phyloP scores from a whole-genome alignment of 2,888 invertebrate species.

The Sinotaia quadrata region DNA sequence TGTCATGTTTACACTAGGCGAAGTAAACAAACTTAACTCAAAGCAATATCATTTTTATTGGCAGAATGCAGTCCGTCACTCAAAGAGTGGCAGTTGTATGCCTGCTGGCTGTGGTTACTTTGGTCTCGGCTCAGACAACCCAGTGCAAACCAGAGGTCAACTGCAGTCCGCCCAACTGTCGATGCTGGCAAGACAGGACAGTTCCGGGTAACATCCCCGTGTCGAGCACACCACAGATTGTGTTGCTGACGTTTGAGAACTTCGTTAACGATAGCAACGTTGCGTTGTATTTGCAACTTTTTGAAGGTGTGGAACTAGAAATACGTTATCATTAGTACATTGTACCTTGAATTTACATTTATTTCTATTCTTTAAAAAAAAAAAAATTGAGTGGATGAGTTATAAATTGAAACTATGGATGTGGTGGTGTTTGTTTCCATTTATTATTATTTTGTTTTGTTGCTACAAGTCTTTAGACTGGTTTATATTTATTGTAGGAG shows the following conservation, averaged over 20 bases:
- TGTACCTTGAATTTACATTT: no score
- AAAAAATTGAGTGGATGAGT: no score
- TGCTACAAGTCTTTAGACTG: no score
- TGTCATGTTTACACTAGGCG: not conserved
- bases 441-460: no score
- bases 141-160: conserved; percentile 33
- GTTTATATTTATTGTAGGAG: no score
- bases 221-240: conserved; percentile 49
- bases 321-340: no score
- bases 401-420: no score
- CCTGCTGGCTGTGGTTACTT: not conserved
- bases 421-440: no score
- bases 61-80: not conserved
- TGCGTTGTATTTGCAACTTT: conserved; percentile 35
- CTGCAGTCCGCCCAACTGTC: conserved; percentile 47
- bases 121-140: conserved; percentile 4
- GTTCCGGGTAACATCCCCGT: conserved; percentile 38
- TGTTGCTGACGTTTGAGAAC: conserved; percentile 51
- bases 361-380: no score
- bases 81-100: not conserved
- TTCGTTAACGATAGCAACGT: conserved; percentile 44
- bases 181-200: conserved; percentile 45
- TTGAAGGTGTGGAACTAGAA: conserved; percentile 12
- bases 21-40: no score
- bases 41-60: no score